Evolutionary conservation across 2,797 vertebrate genomes (phyloP), one percentile per base, ranked within the genome.

Genomic region (Ctenopoma multispine): DNA sequence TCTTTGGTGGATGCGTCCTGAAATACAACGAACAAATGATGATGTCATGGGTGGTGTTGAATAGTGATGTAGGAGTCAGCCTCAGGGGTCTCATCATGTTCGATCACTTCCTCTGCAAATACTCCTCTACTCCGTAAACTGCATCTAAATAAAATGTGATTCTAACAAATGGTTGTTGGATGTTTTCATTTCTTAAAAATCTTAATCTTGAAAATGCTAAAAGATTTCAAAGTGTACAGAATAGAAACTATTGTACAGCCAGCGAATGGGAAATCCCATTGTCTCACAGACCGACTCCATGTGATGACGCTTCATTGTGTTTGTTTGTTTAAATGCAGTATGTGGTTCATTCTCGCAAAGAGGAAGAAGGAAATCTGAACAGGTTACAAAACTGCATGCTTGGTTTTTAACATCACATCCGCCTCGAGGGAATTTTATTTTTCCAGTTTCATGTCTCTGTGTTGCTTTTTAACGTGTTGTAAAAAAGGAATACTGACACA

Each of bases 311-410:
- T 34, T 56, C 40, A 15, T 14, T 41, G 31, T 34, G 31, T 74
- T 63, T 51, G 14, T 60, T 12, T 31, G 7, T 34, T 50, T 27
- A 27, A 27, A 27, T 27, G 4, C 24, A 27, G 24, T 31, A 1
- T 31, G 29, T 31, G 29, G 31, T 74, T 71, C 27, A 3, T 48
- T 6, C 8, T 57, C 5, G 1, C 0, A 0, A 20, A 20, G 7
- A 61, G 40, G 61, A 79, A 70, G 54, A 27, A 63, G 75, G 72
- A 84, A 68, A 55, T 0, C 41, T 18, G 17, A 43, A 12, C 41
- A 43, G 17, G 41, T 43, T 43, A 18, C 15, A 18, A 8, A 43
- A 18, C 41, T 17, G 15, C 15, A 43, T 43, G 3, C 41, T 43
- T 17, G 41, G 15, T 43, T 43, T 17, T 18, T 43, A 15, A 14